phyloP scores from a whole-genome alignment of 2,797 vertebrate genomes.

The Vultur gryphus region DNA sequence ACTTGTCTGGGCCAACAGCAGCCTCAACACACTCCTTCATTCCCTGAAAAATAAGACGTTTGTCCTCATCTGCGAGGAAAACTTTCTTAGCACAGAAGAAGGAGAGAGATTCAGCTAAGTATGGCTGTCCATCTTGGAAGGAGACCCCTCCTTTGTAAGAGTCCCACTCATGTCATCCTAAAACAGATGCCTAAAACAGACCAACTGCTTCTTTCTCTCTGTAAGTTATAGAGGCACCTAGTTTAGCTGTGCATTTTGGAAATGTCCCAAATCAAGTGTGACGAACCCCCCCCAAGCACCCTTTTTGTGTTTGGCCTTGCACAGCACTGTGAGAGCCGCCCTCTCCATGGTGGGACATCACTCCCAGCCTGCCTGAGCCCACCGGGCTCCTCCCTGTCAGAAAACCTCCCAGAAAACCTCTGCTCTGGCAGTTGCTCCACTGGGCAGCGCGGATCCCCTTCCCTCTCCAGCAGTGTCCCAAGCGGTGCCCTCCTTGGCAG shows the following conservation, averaged over 20 bases:
- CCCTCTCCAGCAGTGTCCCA: background rate
- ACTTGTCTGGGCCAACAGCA: background rate
- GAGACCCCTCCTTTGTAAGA: background rate
- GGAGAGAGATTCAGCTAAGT: background rate
- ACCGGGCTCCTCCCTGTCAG: background rate
- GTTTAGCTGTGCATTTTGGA: background rate
- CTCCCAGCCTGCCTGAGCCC: background rate
- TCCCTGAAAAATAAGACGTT: background rate
- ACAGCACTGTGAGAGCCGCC: background rate
- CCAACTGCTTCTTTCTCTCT: background rate
- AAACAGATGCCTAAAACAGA: background rate
- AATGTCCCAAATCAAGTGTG: background rate
- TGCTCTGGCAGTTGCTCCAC: background rate
- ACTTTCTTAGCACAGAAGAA: background rate
- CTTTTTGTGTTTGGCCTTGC: background rate
- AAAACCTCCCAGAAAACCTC: background rate
- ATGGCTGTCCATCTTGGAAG: background rate
- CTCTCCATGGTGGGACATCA: background rate
- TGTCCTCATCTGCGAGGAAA: background rate
- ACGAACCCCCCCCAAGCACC: background rate
- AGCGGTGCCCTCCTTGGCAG: background rate
- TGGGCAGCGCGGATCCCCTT: fast-evolving
- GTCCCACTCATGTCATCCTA: background rate
- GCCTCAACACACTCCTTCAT: background rate
- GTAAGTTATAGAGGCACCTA: background rate